These are phyloP conservation scores for Phyllotreta cruciferae DNA, from an alignment of 2,888 invertebrate species.

Conservation along the genomic window DNA sequence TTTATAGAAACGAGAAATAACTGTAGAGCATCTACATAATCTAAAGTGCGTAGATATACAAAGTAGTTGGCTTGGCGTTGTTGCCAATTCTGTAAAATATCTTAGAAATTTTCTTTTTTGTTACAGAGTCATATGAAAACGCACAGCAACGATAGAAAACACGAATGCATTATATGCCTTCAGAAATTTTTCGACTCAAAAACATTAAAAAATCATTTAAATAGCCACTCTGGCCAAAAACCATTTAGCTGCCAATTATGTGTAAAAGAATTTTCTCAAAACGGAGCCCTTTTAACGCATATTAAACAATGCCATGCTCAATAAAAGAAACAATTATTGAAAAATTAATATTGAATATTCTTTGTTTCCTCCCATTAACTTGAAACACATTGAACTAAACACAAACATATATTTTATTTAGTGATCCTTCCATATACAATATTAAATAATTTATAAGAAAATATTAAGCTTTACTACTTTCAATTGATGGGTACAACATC, in stretches of 20 bases:
- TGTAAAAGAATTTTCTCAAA: conserved; percentile 50
- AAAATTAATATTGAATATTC: conserved; percentile 1
- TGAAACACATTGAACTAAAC: too few species aligned
- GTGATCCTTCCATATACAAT: too few species aligned
- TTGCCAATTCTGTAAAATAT: not conserved
- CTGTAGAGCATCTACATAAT: too few species aligned
- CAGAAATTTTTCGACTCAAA: conserved; percentile 54
- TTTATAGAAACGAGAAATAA: too few species aligned
- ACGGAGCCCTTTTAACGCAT: conserved; percentile 45
- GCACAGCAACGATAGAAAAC: conserved; percentile 51
- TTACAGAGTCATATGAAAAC: conserved; percentile 55
- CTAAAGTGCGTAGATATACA: too few species aligned
- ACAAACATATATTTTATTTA: too few species aligned
- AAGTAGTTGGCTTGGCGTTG: not conserved
- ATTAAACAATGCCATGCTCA: conserved; percentile 40
- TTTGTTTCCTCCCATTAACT: too few species aligned
- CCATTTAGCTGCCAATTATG: conserved; percentile 53
- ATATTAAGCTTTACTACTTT: not conserved
- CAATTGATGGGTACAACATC: conserved; percentile 65
- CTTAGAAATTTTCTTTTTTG: conserved; percentile 22
- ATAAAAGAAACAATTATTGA: conserved; percentile 20
- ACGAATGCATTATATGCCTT: conserved; percentile 53
- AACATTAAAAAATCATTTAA: conserved; percentile 53
- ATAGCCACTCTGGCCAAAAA: conserved; percentile 54
- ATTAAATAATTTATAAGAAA: too few species aligned